phyloP scores from a whole-genome alignment of 1,140 invertebrate genomes.

The Macrosteles quadrilineatus region DNA sequence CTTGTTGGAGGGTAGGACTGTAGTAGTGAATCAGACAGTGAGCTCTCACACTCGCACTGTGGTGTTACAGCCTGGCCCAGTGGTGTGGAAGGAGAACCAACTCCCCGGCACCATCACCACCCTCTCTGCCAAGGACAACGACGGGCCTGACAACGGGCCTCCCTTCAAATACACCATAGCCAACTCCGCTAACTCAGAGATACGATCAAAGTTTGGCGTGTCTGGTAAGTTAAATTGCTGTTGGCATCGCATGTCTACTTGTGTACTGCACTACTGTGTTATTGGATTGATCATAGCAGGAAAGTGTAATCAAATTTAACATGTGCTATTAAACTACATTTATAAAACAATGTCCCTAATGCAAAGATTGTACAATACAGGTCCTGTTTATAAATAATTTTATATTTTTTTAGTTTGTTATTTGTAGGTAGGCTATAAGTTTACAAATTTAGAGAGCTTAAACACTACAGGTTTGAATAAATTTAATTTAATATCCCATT shows the following conservation, averaged over 20 bases:
- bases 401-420: too few relatives aligned
- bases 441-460: too few relatives aligned
- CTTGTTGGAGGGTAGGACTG: neutral
- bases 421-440: too few relatives aligned
- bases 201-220: constrained; percentile 71
- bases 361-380: too few relatives aligned
- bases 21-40: too few relatives aligned
- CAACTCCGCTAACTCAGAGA: constrained; percentile 63
- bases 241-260: neutral
- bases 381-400: too few relatives aligned
- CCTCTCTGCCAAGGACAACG: constrained; percentile 77
- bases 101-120: constrained; percentile 65
- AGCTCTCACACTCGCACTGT: neutral
- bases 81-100: constrained; percentile 82
- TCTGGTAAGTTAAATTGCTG: constrained; percentile 50
- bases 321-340: too few relatives aligned
- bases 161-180: constrained; percentile 77
- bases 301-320: too few relatives aligned
- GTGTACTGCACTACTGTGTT: constrained; percentile 37
- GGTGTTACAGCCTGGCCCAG: constrained; percentile 51
- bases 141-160: constrained; percentile 74
- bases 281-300: too few relatives aligned
- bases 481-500: too few relatives aligned
- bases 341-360: too few relatives aligned
- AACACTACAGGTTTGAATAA: too few relatives aligned